phyloP scores from a whole-genome alignment of 2,113 vertebrate species.

The Damaliscus lunatus region DNA sequence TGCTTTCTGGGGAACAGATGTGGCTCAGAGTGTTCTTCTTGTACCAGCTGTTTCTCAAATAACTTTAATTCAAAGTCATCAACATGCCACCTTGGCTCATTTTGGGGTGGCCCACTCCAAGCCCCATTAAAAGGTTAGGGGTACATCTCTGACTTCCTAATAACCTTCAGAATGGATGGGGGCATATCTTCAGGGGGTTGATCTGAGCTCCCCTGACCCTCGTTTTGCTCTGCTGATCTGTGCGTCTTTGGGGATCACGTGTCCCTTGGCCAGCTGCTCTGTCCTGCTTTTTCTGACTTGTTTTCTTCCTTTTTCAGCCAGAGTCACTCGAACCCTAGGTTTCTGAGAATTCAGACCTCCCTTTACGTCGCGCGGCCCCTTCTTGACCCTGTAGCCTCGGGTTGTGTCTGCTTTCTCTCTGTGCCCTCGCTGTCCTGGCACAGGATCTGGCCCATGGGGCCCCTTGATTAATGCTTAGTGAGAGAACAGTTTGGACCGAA shows the following conservation, averaged over 20 bases:
- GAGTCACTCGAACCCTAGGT: background rate
- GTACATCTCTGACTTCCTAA: background rate
- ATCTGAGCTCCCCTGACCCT: background rate
- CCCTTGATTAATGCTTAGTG: background rate
- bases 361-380: accelerated
- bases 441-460: background rate
- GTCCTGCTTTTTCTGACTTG: background rate
- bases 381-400: background rate
- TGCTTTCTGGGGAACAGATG: background rate
- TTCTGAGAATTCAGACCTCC: background rate
- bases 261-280: background rate
- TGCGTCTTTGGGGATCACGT: background rate
- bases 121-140: background rate
- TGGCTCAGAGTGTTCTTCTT: background rate
- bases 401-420: background rate
- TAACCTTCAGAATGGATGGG: background rate
- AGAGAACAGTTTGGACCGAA: background rate
- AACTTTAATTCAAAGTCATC: background rate
- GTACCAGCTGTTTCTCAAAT: background rate
- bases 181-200: background rate
- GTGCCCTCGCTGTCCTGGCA: background rate
- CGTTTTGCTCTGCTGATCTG: background rate
- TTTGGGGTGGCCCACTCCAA: background rate
- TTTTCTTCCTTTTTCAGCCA: background rate
- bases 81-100: background rate